Base-by-base conservation (phyloP, 2,888 invertebrate genomes). In the Hermodice carunculata region DNA sequence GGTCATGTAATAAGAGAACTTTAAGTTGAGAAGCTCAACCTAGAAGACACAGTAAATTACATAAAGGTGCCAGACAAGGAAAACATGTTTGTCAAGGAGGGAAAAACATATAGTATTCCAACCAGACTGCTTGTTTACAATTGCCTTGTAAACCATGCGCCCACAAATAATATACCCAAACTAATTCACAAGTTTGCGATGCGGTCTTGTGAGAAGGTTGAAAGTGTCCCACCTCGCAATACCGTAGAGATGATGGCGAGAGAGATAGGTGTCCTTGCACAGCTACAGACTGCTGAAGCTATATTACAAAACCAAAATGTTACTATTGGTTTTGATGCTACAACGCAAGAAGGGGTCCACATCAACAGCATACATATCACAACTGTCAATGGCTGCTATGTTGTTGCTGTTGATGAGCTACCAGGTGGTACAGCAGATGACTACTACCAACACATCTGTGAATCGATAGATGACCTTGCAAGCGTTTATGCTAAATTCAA, bases 291-390 rank as follows among this genome's bases (percentile, higher is more conserved):
- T 44, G 61, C 65, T 19, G 67, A 67, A 44, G 31, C 34, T 43
- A n/a, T 56, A 11, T 17, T 67, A 14, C 28, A n/a, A 19, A 48
- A 32, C 11, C 44, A 40, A 6, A 26, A 70, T 28, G 26, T 64
- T 14, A 69, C 69, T 3, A 29, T 69, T 17, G 69, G 67, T 11
- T 69, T 69, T 26, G 64, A 69, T 34, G 56, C 67, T 8, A 69
- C 63, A 0, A 69, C 69, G 1, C 69, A 69, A 34, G 69, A 69
- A 48, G 67, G 64, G 4, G 32, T 44, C 17, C 67, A 69, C 49
- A 56, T 70, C 14, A 69, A 69, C 56, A 56, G 61, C 31, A 51
- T 69, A 26, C 69, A 69, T 40, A 11, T 69, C 34, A 69, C 69
- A 22, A 68, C 56, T 17, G 32, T 11, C 24, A 22, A 22, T 17